Evolutionary conservation across 2,888 invertebrate species (phyloP).

Genomic region (Tachina fera): DNA sequence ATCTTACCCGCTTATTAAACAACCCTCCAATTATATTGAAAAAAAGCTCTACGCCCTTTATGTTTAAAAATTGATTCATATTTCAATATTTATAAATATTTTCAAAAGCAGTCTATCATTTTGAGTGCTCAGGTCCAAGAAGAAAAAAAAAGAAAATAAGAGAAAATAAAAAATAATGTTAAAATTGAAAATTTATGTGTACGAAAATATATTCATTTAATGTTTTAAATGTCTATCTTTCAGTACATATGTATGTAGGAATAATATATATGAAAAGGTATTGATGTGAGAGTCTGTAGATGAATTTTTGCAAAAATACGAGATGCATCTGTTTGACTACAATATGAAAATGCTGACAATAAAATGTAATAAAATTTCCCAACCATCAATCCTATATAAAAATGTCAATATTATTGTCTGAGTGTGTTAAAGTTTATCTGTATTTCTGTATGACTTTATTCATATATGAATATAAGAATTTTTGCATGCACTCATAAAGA

Average conservation of each 20-base stretch:
- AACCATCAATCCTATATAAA: conserved; percentile 62
- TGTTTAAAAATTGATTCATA: conserved; percentile 52
- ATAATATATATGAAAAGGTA: conserved; percentile 11
- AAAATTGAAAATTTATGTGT: conserved; percentile 56
- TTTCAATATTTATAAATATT: conserved; percentile 44
- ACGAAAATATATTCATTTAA: conserved; percentile 39
- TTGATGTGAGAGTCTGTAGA: conserved; percentile 15
- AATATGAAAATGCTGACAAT: conserved; percentile 50
- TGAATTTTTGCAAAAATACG: conserved; percentile 20
- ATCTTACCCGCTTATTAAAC: background rate
- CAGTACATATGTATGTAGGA: conserved; percentile 1
- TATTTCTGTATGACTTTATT: conserved; percentile 42
- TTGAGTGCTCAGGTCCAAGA: conserved; percentile 12
- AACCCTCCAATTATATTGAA: background rate
- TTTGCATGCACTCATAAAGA: background rate
- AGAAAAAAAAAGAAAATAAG: background rate
- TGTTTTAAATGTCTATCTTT: conserved; percentile 31
- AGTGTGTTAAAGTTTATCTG: conserved; percentile 45
- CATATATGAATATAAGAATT: conserved; percentile 43
- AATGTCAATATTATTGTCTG: conserved; percentile 60
- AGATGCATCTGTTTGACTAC: conserved; percentile 38
- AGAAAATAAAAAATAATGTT: conserved; percentile 20
- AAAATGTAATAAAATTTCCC: conserved; percentile 58
- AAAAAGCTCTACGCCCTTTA: conserved; percentile 25
- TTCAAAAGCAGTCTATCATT: conserved; percentile 19